phyloP scores from a whole-genome alignment of 2,797 vertebrate species.

The Clangula hyemalis region DNA sequence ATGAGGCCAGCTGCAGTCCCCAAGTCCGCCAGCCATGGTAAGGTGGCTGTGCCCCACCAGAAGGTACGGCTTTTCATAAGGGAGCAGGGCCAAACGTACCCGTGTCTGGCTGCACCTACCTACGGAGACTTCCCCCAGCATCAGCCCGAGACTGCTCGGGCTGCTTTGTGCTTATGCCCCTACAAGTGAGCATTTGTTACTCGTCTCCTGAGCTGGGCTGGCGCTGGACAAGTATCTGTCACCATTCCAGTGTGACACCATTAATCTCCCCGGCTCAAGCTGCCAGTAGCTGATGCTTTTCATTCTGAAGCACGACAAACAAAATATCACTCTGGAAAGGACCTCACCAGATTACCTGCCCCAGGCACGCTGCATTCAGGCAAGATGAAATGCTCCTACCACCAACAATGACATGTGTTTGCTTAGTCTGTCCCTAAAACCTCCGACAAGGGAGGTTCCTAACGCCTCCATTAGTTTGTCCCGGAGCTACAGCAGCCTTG shows the following conservation, averaged over 20 bases:
- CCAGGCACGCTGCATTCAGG: background rate
- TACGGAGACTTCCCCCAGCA: background rate
- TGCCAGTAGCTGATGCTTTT: background rate
- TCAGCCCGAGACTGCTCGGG: background rate
- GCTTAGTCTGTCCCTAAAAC: background rate
- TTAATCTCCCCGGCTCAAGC: background rate
- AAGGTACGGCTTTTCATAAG: background rate
- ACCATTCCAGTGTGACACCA: background rate
- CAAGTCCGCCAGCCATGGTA: background rate
- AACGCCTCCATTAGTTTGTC: background rate
- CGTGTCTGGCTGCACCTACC: background rate
- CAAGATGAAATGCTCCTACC: background rate
- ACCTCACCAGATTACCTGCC: background rate
- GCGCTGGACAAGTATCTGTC: background rate
- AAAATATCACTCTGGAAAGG: background rate
- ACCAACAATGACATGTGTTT: background rate
- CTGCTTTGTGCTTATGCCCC: background rate
- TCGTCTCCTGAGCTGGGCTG: background rate
- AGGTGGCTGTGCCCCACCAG: background rate
- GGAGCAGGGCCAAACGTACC: background rate
- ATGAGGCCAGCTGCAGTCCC: accelerated
- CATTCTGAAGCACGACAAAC: background rate
- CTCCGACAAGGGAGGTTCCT: background rate
- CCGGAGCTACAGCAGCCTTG: background rate
- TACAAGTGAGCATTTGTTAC: background rate